Conservation (phyloP, 2,113 vertebrate species). For the Chascanopsetta lugubris region DNA sequence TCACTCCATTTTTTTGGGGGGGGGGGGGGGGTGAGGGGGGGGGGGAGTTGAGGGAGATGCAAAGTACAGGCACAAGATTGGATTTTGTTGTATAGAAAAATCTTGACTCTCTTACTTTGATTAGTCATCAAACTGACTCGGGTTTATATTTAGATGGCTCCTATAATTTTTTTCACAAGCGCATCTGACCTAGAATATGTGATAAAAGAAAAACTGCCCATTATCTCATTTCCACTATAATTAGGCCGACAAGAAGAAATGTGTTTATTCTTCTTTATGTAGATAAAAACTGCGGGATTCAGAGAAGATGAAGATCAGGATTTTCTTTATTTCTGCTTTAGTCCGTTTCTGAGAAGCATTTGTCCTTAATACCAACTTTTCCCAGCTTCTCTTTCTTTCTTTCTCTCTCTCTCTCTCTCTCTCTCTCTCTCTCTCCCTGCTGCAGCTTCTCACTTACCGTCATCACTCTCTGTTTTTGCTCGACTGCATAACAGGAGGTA, state of each 20-base stretch:
- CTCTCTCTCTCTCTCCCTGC: too few species aligned
- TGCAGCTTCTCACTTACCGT: not conserved
- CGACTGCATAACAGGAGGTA: not conserved
- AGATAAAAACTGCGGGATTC: too few species aligned
- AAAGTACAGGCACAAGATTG: conserved; percentile 17
- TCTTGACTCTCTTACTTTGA: not conserved
- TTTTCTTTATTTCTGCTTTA: not conserved
- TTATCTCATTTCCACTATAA: not conserved
- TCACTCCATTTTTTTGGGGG: conserved; percentile 42
- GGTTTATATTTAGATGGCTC: not conserved
- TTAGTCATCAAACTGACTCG: conserved; percentile 3
- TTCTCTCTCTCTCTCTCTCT: too few species aligned
- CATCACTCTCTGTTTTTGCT: not conserved
- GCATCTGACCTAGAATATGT: not conserved
- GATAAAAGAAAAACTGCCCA: not conserved
- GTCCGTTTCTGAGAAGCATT: not conserved
- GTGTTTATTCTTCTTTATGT: not conserved
- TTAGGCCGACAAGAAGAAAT: not conserved
- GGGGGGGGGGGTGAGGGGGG: not conserved
- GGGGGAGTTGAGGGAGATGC: not conserved
- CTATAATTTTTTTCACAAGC: conserved; percentile 12
- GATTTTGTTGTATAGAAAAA: conserved; percentile 16
- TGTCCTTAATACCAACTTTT: not conserved
- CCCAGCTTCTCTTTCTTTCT: too few species aligned
- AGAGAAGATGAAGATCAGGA: too few species aligned